These are phyloP conservation scores for Hololepta plana DNA, from an alignment of 2,888 invertebrate genomes.

Conservation along the genomic window DNA sequence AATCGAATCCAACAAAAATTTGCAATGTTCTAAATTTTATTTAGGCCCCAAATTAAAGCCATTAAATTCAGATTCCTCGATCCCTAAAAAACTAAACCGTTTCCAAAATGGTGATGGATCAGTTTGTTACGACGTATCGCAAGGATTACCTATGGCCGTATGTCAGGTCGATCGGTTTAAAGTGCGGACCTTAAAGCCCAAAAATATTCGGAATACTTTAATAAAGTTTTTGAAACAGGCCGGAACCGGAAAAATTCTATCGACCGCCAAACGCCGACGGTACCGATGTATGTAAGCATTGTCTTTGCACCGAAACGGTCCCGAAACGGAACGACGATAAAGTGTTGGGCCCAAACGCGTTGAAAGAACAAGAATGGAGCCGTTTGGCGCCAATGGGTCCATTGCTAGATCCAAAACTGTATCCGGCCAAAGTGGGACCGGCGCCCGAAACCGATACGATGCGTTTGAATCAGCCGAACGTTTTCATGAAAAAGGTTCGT, in stretches of 20 bases:
- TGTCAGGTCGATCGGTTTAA: constrained; percentile 21
- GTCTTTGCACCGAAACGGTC: constrained; percentile 9
- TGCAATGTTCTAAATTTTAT: too few species aligned
- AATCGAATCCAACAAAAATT: too few species aligned
- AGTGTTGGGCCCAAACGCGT: constrained; percentile 17
- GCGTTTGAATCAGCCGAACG: constrained; percentile 38
- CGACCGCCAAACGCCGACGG: too few species aligned
- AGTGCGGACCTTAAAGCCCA: constrained; percentile 14
- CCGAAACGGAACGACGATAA: constrained; percentile 18
- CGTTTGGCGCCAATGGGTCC: constrained; percentile 38
- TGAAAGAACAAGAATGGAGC: constrained; percentile 24
- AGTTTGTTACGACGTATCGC: constrained; percentile 41
- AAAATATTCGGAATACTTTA: neutral
- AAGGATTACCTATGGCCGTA: constrained; percentile 47
- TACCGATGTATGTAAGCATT: constrained; percentile 17
- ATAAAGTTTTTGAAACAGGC: constrained; percentile 14
- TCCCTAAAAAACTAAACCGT: too few species aligned
- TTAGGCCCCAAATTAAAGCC: too few species aligned
- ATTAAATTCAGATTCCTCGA: too few species aligned
- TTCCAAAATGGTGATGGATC: too few species aligned
- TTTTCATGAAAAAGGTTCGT: constrained; percentile 43
- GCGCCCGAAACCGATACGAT: constrained; percentile 36
- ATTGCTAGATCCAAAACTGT: constrained; percentile 40
- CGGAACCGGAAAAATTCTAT: constrained; percentile 28
- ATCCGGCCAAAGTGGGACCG: constrained; percentile 36